Conservation (phyloP, 2,888 invertebrate genomes). For the Tipula vernalis region DNA sequence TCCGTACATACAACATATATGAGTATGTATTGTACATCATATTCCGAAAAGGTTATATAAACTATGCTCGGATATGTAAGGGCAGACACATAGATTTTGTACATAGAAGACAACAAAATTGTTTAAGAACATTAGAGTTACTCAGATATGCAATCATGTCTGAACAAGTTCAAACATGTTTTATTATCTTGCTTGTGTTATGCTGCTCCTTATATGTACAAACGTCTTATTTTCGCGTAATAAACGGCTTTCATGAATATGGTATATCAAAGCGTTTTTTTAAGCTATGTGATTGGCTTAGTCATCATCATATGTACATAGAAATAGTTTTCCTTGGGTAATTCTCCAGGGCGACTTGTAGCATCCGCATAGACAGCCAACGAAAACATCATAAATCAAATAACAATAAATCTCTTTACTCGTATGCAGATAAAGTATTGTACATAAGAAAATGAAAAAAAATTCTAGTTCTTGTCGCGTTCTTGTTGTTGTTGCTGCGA, state of each 20-base stretch:
- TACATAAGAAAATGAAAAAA: background rate
- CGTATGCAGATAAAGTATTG: background rate
- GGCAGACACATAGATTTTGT: background rate
- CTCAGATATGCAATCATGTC: background rate
- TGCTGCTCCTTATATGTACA: background rate
- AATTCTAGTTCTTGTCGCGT: background rate
- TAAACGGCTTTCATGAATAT: no score
- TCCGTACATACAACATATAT: no score
- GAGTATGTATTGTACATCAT: background rate
- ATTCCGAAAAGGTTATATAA: background rate
- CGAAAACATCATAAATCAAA: background rate
- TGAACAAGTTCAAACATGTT: conserved; percentile 7
- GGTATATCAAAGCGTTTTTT: no score
- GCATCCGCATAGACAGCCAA: background rate
- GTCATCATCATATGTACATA: no score
- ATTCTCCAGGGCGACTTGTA: no score
- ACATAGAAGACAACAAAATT: background rate
- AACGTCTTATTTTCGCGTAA: background rate
- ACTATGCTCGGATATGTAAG: background rate
- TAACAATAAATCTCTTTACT: background rate
- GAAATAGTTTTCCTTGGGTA: no score
- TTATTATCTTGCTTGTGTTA: background rate
- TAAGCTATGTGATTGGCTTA: no score
- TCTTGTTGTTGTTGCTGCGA: background rate
- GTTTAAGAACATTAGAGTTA: background rate